These are phyloP conservation scores for Pristionchus maxplancki DNA, from an alignment of 2,888 invertebrate species.

Conservation along the genomic window DNA sequence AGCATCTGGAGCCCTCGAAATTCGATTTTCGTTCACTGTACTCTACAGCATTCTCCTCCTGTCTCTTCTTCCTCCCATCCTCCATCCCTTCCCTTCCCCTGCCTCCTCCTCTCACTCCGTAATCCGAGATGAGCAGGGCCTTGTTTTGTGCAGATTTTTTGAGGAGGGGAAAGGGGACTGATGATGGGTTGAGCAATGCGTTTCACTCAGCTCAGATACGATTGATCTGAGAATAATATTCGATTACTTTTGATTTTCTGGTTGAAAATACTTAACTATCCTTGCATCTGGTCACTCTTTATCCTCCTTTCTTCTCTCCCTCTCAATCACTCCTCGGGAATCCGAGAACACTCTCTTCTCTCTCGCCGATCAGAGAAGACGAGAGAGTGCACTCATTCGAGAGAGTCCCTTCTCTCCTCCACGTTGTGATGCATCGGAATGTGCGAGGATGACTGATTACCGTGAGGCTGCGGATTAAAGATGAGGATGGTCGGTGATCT, in stretches of 20 bases:
- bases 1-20: no score
- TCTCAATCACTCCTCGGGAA: no score
- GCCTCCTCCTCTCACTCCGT: conserved; percentile 6
- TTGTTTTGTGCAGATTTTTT: conserved; percentile 11
- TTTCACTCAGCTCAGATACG: no score
- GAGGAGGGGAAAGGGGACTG: background rate
- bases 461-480: background rate
- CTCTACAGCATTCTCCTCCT: background rate
- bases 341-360: background rate
- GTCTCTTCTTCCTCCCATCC: background rate
- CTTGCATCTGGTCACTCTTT: background rate
- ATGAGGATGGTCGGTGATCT: background rate
- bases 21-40: background rate
- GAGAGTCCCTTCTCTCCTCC: conserved; percentile 9
- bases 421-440: conserved; percentile 29
- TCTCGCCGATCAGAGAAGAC: background rate
- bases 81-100: background rate
- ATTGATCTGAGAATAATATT: no score
- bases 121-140: conserved; percentile 21
- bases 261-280: no score
- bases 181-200: background rate
- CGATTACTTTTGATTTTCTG: no score
- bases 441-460: conserved; percentile 2
- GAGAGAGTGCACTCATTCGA: background rate
- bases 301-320: background rate